Percentiles rank a stretch among this genome's conserved stretches.
These are phyloP conservation scores for Desmophyllum pertusum DNA, from an alignment of 92 coral and sea anemone genomes.

Conservation along the genomic window DNA sequence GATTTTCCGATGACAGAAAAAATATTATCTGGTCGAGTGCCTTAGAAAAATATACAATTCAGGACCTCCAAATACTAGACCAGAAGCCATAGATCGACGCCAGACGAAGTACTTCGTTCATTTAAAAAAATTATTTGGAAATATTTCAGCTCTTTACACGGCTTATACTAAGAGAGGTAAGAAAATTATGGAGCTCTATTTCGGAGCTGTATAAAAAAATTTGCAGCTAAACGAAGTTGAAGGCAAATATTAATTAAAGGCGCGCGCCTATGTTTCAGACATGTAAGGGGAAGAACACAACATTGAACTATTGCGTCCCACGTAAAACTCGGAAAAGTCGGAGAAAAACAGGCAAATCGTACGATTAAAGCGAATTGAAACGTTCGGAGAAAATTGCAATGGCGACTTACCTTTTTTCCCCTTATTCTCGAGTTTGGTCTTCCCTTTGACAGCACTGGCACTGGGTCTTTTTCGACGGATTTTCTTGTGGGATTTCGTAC, in stretches of 20 bases:
- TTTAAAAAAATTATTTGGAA: background rate
- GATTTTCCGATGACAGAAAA: background rate
- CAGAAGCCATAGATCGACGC: conserved; percentile 2
- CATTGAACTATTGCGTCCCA: background rate
- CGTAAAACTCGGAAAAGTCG: background rate
- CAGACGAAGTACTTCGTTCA: background rate
- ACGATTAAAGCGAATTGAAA: background rate
- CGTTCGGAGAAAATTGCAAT: background rate
- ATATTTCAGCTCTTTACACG: background rate
- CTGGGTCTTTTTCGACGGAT: conserved; percentile 64
- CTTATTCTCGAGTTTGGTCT: conserved; percentile 52
- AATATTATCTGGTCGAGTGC: background rate
- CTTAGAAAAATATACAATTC: background rate
- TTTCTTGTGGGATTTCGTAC: conserved; percentile 77
- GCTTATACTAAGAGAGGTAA: background rate
- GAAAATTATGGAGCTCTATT: background rate
- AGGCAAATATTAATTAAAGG: background rate
- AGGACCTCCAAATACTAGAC: background rate
- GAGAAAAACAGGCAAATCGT: background rate
- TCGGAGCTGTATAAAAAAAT: background rate
- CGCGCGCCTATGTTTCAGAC: background rate
- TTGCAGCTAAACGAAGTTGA: too few species aligned
- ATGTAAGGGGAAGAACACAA: background rate
- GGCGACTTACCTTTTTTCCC: conserved; percentile 58
- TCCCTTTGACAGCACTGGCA: conserved; percentile 50